phyloP scores from a whole-genome alignment of 2,113 vertebrate genomes.

The Ahaetulla prasina region DNA sequence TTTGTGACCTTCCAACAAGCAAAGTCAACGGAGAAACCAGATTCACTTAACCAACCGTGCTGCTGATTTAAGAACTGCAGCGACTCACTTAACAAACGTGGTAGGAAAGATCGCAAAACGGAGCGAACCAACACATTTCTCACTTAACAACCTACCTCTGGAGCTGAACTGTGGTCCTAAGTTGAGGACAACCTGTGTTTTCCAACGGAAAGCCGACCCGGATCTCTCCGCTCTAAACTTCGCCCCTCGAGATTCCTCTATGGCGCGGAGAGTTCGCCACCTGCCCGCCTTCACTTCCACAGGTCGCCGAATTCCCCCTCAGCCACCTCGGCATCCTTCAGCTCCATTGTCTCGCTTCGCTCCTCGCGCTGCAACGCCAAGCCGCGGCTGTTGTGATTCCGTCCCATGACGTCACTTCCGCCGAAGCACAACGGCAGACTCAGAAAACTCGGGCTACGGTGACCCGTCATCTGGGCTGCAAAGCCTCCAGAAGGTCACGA shows the following conservation, averaged over 20 bases:
- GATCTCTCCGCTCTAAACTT: not conserved
- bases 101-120: no score
- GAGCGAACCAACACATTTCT: no score
- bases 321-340: not conserved
- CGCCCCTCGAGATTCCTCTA: not conserved
- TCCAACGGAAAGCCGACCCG: not conserved
- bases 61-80: no score
- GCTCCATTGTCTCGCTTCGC: no score
- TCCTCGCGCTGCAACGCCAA: not conserved
- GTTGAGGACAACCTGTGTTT: not conserved
- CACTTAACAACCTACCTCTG: no score
- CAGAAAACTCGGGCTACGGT: not conserved
- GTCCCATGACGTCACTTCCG: conserved; percentile 7
- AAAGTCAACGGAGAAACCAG: no score
- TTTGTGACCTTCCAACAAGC: no score
- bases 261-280: no score
- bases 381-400: not conserved
- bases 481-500: not conserved
- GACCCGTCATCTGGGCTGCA: not conserved
- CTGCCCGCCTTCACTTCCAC: not conserved
- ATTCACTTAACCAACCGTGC: no score
- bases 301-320: no score
- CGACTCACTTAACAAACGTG: no score
- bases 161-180: no score
- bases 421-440: rapidly evolving